Evolutionary conservation across 2,113 vertebrate genomes (phyloP).

Genomic region (Stictonetta naevosa): DNA sequence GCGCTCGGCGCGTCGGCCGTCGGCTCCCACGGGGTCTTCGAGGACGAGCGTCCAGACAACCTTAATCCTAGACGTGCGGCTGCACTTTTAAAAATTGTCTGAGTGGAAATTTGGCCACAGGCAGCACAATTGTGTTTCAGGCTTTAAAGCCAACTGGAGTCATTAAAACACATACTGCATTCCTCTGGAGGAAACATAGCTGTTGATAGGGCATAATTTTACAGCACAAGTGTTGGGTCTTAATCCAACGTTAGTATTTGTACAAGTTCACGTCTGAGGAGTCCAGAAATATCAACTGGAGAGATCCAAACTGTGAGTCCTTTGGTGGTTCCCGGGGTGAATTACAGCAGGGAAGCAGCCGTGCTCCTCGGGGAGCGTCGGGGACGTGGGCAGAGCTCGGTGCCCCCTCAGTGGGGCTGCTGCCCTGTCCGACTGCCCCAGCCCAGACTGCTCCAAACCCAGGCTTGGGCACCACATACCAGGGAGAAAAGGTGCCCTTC

Average conservation of each 20-base stretch:
- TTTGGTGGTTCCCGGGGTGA: neutral
- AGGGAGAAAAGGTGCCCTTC: neutral
- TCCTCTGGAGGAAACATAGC: conserved; percentile 4
- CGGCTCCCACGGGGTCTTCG: neutral
- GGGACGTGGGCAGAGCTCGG: accelerated
- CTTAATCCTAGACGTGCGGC: neutral
- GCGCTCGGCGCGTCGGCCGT: accelerated
- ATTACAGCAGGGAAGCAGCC: neutral
- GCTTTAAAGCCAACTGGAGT: conserved; percentile 5
- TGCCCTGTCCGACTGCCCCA: neutral
- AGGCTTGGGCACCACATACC: accelerated
- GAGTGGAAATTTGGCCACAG: conserved; percentile 34
- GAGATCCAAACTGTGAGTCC: neutral
- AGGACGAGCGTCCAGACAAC: neutral
- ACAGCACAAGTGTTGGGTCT: neutral
- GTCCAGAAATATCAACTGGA: neutral
- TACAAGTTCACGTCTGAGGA: neutral
- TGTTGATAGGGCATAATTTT: conserved; percentile 18
- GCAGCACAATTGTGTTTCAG: conserved; percentile 5
- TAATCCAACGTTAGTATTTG: neutral
- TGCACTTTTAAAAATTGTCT: neutral
- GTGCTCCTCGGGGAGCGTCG: neutral
- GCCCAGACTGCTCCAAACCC: neutral
- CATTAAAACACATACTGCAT: neutral
- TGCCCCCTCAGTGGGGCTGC: neutral